A percentile compares a stretch with the other conserved stretches of the same genome.
These are phyloP conservation scores for Saxicola maurus DNA, from an alignment of 2,797 vertebrate species.

Conservation along the genomic window DNA sequence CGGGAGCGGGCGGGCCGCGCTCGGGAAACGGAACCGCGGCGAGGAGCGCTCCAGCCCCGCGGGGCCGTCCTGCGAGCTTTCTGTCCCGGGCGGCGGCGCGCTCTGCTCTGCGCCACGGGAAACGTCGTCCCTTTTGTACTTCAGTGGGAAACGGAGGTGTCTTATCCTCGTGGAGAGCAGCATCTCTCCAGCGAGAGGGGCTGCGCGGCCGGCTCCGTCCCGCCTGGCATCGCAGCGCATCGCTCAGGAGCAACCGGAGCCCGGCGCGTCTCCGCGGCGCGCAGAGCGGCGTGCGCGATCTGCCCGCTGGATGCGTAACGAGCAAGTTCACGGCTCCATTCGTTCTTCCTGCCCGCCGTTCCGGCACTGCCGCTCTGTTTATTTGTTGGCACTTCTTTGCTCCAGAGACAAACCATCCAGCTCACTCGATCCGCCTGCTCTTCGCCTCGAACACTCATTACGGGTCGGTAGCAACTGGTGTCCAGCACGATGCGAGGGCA, in stretches of 20 bases:
- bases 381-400: background rate
- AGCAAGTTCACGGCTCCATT: background rate
- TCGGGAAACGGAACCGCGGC: background rate
- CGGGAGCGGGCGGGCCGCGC: background rate
- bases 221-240: background rate
- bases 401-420: background rate
- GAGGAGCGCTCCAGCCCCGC: background rate
- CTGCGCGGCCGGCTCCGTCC: background rate
- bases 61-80: too few relatives aligned
- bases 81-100: background rate
- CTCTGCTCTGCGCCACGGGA: background rate
- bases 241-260: background rate
- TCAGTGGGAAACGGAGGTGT: background rate
- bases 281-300: background rate
- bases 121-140: background rate
- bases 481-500: background rate
- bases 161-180: background rate
- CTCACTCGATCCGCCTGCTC: background rate
- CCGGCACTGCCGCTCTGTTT: background rate
- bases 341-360: background rate
- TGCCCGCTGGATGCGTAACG: background rate
- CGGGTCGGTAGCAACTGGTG: slow-evolving; percentile 30
- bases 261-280: background rate
- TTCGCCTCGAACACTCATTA: background rate
- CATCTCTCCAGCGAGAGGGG: background rate